A percentile compares a stretch with the other conserved stretches of the same genome.
Conservation (phyloP, 2,113 vertebrate species). For the Salvelinus alpinus region DNA sequence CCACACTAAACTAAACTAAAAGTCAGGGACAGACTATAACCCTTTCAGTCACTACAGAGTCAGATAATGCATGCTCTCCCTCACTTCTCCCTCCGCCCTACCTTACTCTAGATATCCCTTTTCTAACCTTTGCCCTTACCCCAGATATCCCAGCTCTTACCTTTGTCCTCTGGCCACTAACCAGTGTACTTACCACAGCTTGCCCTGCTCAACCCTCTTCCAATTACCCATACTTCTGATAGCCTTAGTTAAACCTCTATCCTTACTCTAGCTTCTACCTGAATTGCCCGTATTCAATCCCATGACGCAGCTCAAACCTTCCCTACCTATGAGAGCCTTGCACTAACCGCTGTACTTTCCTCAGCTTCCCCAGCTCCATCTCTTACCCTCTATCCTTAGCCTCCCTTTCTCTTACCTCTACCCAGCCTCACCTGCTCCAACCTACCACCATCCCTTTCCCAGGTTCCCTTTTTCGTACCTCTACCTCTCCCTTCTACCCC, state of each 20-base stretch:
- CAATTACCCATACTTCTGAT: background rate
- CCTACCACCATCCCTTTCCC: background rate
- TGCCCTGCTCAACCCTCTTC: slow-evolving; percentile 18
- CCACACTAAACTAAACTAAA: slow-evolving; percentile 44
- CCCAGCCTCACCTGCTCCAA: background rate
- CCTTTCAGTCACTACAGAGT: slow-evolving; percentile 44
- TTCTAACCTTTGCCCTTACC: background rate
- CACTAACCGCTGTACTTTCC: slow-evolving; percentile 69
- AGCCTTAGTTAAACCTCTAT: slow-evolving; percentile 17
- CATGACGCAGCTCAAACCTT: no score
- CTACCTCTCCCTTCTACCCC: background rate
- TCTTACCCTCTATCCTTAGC: slow-evolving; percentile 1
- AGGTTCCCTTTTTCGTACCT: background rate
- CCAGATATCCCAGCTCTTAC: background rate
- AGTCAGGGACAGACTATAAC: slow-evolving; percentile 30
- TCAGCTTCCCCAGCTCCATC: slow-evolving; percentile 32
- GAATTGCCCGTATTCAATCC: background rate
- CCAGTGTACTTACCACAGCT: background rate
- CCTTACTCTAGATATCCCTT: background rate
- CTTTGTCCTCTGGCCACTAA: background rate
- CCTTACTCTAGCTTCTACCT: slow-evolving; percentile 49
- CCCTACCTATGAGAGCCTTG: slow-evolving; percentile 16
- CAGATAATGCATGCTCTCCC: slow-evolving; percentile 34
- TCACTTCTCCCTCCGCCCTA: background rate
- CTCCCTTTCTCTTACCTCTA: background rate